phyloP scores from a whole-genome alignment of 2,113 vertebrate species.

The Propithecus coquereli region DNA sequence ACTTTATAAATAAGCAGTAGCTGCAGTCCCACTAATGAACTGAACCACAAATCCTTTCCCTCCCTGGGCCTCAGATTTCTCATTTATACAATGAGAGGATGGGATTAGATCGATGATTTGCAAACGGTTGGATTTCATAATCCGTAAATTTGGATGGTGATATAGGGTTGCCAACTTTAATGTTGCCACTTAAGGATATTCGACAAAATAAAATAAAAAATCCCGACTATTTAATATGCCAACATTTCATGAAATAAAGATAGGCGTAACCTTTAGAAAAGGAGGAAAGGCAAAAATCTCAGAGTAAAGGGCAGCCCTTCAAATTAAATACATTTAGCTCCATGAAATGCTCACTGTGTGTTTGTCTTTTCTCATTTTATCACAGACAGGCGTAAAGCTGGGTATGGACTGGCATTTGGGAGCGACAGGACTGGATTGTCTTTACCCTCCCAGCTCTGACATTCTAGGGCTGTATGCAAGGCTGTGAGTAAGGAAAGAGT shows the following conservation, averaged over 20 bases:
- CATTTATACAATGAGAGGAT: slow-evolving; percentile 10
- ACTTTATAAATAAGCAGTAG: not conserved
- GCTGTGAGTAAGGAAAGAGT: not conserved
- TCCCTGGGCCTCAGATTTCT: not conserved
- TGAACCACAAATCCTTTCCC: not conserved
- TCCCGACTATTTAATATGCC: not conserved
- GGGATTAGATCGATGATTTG: not conserved
- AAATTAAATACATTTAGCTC: not conserved
- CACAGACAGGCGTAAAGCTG: not conserved
- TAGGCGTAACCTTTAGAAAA: not conserved
- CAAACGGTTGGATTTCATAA: not conserved
- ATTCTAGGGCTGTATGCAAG: not conserved
- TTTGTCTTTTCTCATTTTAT: not conserved
- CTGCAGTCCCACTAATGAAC: not conserved
- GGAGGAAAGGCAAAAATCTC: not conserved
- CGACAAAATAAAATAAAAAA: not conserved
- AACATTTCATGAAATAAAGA: not conserved
- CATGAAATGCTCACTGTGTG: not conserved
- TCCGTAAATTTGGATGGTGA: not conserved
- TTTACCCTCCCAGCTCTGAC: not conserved
- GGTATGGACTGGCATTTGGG: not conserved
- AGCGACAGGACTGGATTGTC: not conserved
- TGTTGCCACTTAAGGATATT: not conserved
- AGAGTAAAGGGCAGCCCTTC: not conserved
- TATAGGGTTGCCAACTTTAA: not conserved